These are phyloP conservation scores for Anaspis maculata DNA, from an alignment of 2,888 invertebrate species.

Conservation along the genomic window DNA sequence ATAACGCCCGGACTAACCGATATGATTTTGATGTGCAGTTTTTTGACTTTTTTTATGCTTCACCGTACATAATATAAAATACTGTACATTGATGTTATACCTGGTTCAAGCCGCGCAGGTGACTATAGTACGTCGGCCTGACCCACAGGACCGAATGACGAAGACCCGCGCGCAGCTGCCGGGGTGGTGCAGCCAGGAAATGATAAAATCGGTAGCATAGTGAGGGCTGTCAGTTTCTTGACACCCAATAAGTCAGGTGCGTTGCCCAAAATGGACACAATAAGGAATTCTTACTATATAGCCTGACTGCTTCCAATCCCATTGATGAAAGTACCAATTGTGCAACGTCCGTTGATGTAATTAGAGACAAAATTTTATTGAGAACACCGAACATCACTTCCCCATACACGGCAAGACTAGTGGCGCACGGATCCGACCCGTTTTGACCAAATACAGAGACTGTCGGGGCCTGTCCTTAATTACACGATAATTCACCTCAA, in stretches of 20 bases:
- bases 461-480: conserved; percentile 22
- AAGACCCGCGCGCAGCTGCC: too few species aligned
- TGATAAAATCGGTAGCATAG: too few species aligned
- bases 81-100: too few species aligned
- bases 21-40: too few species aligned
- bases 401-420: conserved; percentile 29
- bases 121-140: too few species aligned
- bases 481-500: conserved; percentile 15
- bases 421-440: conserved; percentile 32
- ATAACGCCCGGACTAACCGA: too few species aligned
- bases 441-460: conserved; percentile 31
- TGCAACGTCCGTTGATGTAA: conserved; percentile 3
- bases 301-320: conserved; percentile 7
- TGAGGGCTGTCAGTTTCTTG: conserved; percentile 6
- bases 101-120: too few species aligned
- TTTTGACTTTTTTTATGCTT: too few species aligned
- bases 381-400: conserved; percentile 18
- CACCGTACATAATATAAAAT: too few species aligned
- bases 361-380: conserved; percentile 13
- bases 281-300: too few species aligned
- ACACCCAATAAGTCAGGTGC: conserved; percentile 10
- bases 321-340: conserved; percentile 10
- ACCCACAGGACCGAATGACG: too few species aligned
- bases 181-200: too few species aligned
- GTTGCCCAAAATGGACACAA: conserved; percentile 12